Evolutionary conservation across 2,113 vertebrate genomes (phyloP), one percentile per base, ranked within the genome.

Genomic region (Erythrolamprus reginae): DNA sequence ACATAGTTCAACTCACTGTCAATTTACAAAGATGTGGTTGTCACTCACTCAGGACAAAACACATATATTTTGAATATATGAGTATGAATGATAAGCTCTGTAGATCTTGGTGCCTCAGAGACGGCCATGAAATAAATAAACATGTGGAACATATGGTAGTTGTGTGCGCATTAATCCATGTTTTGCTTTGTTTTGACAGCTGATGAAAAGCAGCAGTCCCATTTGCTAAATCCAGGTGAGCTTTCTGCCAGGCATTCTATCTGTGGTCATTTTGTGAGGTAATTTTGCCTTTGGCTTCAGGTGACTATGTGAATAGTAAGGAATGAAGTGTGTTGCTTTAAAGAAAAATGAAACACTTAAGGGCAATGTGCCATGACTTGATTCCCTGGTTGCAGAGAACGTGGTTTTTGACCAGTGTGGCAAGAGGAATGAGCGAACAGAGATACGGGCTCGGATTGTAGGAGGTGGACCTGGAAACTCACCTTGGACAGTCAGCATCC

Each of bases 401-500:
- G 96, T 98, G 53, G 95, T 93, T n/a, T 99, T 99, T 51, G 98
- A 97, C 26, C 96, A 98, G 52, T 99, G 99, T 7, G 99, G 99
- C 86, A 98, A 95, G 94, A 97, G 98, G 77, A 97, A 97, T 0
- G 97, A 98, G 61, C 97, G 97, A 13, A 0, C 61, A 33, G 33
- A 90, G 0, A 0, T 13, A 9, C 19, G 95, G 19, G 93, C 4
- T 94, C 98, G 99, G 1, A 97, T 99, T 0, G 94, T 99, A 0
- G 97, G 98, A 0, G 99, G 99, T 9, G 84, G 92, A 42, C 98
- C 98, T 0, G 99, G 99, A 88, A 99, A 98, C 96, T 99, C 99
- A 0, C 99, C 99, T 3, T 99, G 99, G 99, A 99, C 99, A 0
- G 98, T 99, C 95, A 99, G 99, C 95, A 97, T 99, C 89, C 98